Percentiles rank a stretch among this genome's conserved stretches.
These are phyloP conservation scores for Coenobita brevimanus DNA, from an alignment of 1,140 invertebrate species.

Conservation along the genomic window DNA sequence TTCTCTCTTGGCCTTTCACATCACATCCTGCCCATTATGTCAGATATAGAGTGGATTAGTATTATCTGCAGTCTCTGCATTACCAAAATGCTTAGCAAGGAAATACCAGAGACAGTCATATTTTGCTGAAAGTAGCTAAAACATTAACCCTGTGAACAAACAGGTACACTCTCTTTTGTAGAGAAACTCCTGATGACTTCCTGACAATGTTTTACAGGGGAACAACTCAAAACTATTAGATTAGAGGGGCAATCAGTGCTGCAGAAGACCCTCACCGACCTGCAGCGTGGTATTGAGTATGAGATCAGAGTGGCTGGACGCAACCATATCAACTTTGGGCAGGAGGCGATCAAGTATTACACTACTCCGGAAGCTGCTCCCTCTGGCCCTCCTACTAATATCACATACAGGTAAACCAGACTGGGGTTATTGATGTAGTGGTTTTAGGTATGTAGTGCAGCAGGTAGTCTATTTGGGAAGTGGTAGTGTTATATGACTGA, in stretches of 20 bases:
- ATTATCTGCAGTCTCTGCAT: too few species aligned
- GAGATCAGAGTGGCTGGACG: constrained; percentile 94
- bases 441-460: neutral
- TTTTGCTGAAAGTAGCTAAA: too few species aligned
- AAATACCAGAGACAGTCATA: too few species aligned
- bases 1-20: too few species aligned
- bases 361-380: constrained; percentile 93
- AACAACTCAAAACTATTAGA: constrained; percentile 80
- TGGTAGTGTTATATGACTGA: too few species aligned
- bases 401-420: constrained; percentile 79
- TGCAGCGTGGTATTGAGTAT: constrained; percentile 93
- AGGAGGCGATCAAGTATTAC: constrained; percentile 91
- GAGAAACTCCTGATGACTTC: too few species aligned
- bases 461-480: too few species aligned
- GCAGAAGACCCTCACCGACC: constrained; percentile 78
- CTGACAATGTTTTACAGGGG: constrained; percentile 56
- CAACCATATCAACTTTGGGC: constrained; percentile 93
- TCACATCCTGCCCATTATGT: too few species aligned
- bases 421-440: neutral
- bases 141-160: too few species aligned
- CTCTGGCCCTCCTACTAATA: constrained; percentile 86
- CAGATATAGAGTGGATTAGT: too few species aligned
- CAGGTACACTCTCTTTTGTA: too few species aligned
- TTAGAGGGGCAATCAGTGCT: constrained; percentile 76
- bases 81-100: too few species aligned